These are phyloP conservation scores for Callochromis pleurospilus DNA, from an alignment of 2,113 vertebrate genomes.

Conservation along the genomic window DNA sequence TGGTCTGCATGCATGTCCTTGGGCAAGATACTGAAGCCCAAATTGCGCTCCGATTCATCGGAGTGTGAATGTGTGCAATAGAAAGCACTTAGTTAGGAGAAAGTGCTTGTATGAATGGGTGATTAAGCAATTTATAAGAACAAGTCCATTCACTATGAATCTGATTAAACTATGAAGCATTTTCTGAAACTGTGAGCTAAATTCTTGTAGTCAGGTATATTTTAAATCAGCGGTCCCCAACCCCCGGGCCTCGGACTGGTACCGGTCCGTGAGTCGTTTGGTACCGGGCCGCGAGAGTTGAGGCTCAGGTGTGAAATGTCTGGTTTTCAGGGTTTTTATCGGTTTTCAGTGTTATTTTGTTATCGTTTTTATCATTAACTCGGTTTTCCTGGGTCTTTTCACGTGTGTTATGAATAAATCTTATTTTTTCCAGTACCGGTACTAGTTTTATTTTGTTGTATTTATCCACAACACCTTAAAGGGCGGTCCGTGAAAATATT, in stretches of 20 bases:
- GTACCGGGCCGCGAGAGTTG: too few species aligned
- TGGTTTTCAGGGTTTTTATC: neutral
- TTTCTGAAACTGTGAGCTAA: neutral
- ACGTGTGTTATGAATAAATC: too few species aligned
- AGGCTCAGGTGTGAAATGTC: too few species aligned
- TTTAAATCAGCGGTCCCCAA: neutral
- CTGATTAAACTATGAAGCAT: neutral
- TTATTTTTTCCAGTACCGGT: too few species aligned
- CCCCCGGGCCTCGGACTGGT: too few species aligned
- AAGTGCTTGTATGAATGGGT: neutral
- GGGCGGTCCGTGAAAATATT: too few species aligned
- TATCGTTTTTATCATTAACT: too few species aligned
- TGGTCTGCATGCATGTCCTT: neutral
- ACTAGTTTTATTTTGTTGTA: too few species aligned
- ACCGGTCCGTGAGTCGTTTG: too few species aligned
- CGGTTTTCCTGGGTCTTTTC: too few species aligned
- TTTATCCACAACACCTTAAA: too few species aligned
- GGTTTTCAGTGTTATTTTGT: too few species aligned
- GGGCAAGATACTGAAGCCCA: neutral
- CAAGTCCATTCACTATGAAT: neutral
- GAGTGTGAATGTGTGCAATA: neutral
- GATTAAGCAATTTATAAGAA: neutral
- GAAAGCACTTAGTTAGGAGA: neutral
- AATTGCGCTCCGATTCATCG: neutral
- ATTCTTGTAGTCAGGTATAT: neutral